phyloP scores from a whole-genome alignment of 1,140 invertebrate genomes.

The Phenacoccus solenopsis region DNA sequence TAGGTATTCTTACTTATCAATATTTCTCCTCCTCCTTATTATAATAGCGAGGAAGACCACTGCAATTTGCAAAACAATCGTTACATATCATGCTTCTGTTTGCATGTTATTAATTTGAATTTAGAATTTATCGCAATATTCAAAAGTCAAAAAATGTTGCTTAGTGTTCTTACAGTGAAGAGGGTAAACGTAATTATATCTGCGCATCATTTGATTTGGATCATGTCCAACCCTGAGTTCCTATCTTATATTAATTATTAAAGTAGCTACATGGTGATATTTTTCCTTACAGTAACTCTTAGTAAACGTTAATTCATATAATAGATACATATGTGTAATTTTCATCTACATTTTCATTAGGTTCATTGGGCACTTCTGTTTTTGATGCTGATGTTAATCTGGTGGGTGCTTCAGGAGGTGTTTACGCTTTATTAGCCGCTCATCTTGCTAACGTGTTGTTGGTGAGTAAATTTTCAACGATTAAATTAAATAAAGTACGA shows the following conservation, averaged over 20 bases:
- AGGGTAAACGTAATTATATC: no score
- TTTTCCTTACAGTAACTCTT: neutral
- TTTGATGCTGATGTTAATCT: constrained; percentile 87
- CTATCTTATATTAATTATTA: neutral
- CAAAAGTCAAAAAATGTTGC: no score
- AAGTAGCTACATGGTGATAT: neutral
- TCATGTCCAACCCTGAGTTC: neutral
- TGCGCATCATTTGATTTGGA: neutral
- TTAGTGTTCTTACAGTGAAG: no score
- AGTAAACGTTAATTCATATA: neutral
- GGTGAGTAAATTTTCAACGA: no score
- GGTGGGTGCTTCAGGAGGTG: constrained; percentile 86
- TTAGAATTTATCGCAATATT: no score
- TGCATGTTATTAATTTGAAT: no score
- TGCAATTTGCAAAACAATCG: no score
- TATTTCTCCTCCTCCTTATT: no score
- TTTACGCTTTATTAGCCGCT: constrained; percentile 84
- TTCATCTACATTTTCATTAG: constrained; percentile 34
- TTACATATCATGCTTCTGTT: no score
- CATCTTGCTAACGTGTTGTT: constrained; percentile 89
- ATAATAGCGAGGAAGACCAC: no score
- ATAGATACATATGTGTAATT: constrained; percentile 8
- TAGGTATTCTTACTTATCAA: no score
- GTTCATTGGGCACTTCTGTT: constrained; percentile 83
- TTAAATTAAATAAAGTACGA: no score